A percentile compares a stretch with the other conserved stretches of the same genome.
Evolutionary conservation across 1,140 invertebrate species (phyloP).

Genomic region (Amphibalanus amphitrite): DNA sequence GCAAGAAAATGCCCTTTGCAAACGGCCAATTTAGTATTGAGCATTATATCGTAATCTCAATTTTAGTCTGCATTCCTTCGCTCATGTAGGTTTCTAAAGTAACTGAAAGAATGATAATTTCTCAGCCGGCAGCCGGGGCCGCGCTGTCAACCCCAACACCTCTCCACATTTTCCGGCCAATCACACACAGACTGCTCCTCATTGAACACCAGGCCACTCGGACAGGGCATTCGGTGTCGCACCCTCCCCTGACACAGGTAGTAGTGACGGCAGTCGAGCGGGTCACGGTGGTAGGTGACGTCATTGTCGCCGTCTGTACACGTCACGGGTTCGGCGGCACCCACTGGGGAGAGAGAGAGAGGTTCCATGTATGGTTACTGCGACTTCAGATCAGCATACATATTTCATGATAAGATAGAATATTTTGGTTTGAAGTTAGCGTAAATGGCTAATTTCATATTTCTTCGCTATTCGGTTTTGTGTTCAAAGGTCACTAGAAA

Average conservation of each 20-base stretch:
- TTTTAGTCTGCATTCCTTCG: no score
- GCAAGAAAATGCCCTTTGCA: no score
- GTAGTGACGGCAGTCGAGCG: conserved; percentile 78
- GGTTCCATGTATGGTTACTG: conserved; percentile 1
- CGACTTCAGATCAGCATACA: conserved; percentile 8
- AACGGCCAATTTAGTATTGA: no score
- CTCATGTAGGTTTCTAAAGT: no score
- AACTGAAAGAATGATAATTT: no score
- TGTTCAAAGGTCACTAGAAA: no score
- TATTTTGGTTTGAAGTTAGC: conserved; percentile 5
- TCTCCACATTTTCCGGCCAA: conserved; percentile 75
- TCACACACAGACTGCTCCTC: conserved; percentile 48
- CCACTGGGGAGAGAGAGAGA: conserved; percentile 14
- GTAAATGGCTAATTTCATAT: background rate
- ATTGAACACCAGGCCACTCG: conserved; percentile 83
- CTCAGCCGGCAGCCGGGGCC: background rate
- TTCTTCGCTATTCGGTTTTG: no score
- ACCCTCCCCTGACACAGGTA: conserved; percentile 85
- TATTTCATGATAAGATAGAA: conserved; percentile 6
- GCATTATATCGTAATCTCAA: no score
- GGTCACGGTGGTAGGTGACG: conserved; percentile 79
- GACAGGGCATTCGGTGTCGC: conserved; percentile 95
- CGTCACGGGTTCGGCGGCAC: conserved; percentile 58
- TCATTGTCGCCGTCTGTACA: conserved; percentile 86
- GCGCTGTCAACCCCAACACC: background rate